Base-by-base conservation (phyloP, 2,797 vertebrate species). In the Silurus aristotelis region DNA sequence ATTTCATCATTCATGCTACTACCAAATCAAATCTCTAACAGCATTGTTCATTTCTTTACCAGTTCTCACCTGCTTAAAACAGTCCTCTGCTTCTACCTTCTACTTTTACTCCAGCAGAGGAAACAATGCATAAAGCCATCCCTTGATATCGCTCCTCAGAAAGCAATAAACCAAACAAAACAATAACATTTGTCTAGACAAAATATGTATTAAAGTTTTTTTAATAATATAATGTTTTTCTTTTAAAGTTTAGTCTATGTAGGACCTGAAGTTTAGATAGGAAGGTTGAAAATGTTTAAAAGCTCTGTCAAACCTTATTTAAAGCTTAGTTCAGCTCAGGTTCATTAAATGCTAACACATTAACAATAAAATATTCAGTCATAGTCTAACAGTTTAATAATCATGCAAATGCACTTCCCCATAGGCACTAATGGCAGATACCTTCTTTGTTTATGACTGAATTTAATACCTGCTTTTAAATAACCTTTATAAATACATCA, bases 311-410 rank as follows among this genome's bases (percentile, higher is more conserved):
- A 52, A 52, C 48, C 43, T 81, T 77, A 86, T 84, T 86, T 84
- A 82, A 80, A 78, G 56, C 84, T 86, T 67, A 60, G 79, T 71
- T 67, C 82, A 46, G 66, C 55, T 48, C 22, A 61, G 31, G 64
- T 56, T 76, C 55, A 77, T 25, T 77, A 56, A 58, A 77, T 5
- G 3, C 17, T 22, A 60, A 31, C 73, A 20, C 25, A 76, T 60
- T 38, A 76, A 55, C 15, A 78, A 20, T 60, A 43, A 79, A 31
- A n/a, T 43, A 61, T 31, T 78, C 56, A 43, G 19, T 78, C 31
- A 79, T 61, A 63, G 56, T 63, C 31, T 61, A 79, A 43, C 31
- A 79, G 76, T 8, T 27, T 43, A 46, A 27, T 63, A 63, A 61
- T 43, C 22, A 61, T 79, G 31, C 38, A 43, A 46, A 63, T 79